Evolutionary conservation across 2,797 vertebrate genomes (phyloP).

Genomic region (Arremon brunneinucha): DNA sequence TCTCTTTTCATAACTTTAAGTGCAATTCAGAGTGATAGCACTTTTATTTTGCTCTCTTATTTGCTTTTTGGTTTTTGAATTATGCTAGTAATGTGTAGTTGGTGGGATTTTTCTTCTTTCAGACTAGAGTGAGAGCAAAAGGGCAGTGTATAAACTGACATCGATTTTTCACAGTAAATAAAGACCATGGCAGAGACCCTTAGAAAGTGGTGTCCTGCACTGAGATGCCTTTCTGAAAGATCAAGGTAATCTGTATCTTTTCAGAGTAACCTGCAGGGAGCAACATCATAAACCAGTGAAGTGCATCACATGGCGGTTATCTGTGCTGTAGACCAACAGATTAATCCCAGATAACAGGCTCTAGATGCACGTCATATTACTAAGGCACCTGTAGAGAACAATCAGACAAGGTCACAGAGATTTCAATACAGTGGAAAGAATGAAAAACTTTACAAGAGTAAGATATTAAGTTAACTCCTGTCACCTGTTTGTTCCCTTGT

Average conservation of each 20-base stretch:
- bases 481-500: background rate
- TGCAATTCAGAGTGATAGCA: background rate
- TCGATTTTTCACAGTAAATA: background rate
- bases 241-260: slow-evolving; percentile 41
- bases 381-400: background rate
- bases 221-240: slow-evolving; percentile 17
- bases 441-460: background rate
- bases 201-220: background rate
- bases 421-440: background rate
- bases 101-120: background rate
- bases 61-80: background rate
- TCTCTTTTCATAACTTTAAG: background rate
- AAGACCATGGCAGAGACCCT: background rate
- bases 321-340: slow-evolving; percentile 22
- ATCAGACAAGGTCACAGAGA: slow-evolving; percentile 2
- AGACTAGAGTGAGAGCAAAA: background rate
- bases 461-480: background rate
- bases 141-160: background rate
- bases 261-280: slow-evolving; percentile 25
- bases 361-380: background rate
- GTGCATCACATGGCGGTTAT: background rate
- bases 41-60: background rate
- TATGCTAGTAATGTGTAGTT: background rate
- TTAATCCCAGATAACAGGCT: slow-evolving; percentile 36
- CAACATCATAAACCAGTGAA: slow-evolving; percentile 24